Base-by-base conservation (phyloP, 2,113 vertebrate genomes). In the Herpetotheres cachinnans region DNA sequence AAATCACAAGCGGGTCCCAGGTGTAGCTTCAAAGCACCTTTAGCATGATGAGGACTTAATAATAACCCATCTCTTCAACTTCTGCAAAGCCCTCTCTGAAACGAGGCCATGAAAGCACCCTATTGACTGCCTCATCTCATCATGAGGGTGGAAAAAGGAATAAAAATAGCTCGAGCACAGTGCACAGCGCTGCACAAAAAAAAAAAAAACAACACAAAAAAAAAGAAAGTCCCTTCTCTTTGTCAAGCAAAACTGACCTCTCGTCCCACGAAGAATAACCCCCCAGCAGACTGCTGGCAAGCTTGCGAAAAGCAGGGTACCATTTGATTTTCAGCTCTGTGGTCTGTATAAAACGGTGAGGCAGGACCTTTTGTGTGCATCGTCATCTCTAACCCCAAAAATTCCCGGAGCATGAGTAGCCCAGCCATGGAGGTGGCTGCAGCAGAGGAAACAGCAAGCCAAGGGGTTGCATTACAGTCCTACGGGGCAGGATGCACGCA, bases 11-110 rank as follows among this genome's bases (percentile, higher is more conserved):
- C 1, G 0, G 66, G 61, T n/a, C 70, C 94, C 94, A 85, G 84
- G 54, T 36, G 55, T 29, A 50, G 44, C 38, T 88, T 95, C 84
- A 95, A 95, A 97, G 91, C 74, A 34, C 27, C 89, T 90, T 82
- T 42, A 72, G 44, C 81, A 26, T 12, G 46, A 73, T 7, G 10
- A 89, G 67, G 29, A 47, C 66, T 90, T 88, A 94, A 96, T 63
- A 96, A 97, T 73, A 94, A 91, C 85, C 76, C 86, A 71, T 32
- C 55, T 27, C 89, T 90, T 92, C 86, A 91, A 40, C 47, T 78
- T 40, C 56, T 95, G 59, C 80, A 79, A 81, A 97, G 86, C 22
- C 73, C 44, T 84, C 82, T 87, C 56, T 2, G 14, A 96, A 97
- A 95, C 0, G 29, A 95, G 94, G 89, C 95, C 93, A 79, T 58